These are phyloP conservation scores for human (Homo sapiens) DNA, from an alignment of 2,113 vertebrate species.

Conservation along the genomic window GRCh38 chr13:74296001-74296500, in stretches of 20 bases:
- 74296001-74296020: too few species aligned
- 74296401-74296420: constrained; percentile 24
- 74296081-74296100: too few species aligned
- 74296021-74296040: too few species aligned
- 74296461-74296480: not conserved
- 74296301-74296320: not conserved
- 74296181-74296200: not conserved
- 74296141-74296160: not conserved
- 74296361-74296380: not conserved
- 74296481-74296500: not conserved
- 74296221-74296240: not conserved
- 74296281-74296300: not conserved
- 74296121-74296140: not conserved
- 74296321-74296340: not conserved
- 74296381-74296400: not conserved
- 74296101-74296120: too few species aligned
- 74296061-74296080: too few species aligned
- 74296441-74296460: not conserved
- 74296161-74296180: not conserved
- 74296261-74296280: not conserved
- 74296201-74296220: not conserved
- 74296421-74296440: not conserved
- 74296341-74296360: not conserved
- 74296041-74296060: too few species aligned
- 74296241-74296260: not conserved